A percentile compares a stretch with the other conserved stretches of the same genome.
Conservation (phyloP, 30 jellyfish, hydroid and myxozoan species). For the Hydractinia symbiolongicarpus region DNA sequence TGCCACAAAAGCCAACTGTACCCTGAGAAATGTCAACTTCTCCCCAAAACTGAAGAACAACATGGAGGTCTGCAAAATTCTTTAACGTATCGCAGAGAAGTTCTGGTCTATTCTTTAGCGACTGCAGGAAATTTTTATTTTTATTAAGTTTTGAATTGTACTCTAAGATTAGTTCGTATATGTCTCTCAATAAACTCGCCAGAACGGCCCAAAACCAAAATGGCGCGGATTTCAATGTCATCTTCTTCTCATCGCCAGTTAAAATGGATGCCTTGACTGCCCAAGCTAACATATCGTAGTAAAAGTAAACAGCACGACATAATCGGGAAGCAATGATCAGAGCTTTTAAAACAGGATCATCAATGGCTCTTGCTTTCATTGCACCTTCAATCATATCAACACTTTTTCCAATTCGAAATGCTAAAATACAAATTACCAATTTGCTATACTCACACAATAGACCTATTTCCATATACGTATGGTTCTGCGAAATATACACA, state of each 20-base stretch:
- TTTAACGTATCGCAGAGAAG: conserved; percentile 52
- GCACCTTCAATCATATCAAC: conserved; percentile 89
- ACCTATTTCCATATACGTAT: no score
- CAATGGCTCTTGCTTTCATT: conserved; percentile 40
- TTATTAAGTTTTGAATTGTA: conserved; percentile 23
- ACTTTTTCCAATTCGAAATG: conserved; percentile 81
- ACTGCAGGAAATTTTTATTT: conserved; percentile 26
- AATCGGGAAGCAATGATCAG: conserved; percentile 58
- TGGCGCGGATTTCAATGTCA: conserved; percentile 60
- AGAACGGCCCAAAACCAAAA: conserved; percentile 85
- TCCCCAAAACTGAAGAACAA: conserved; percentile 76
- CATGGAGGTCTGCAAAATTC: conserved; percentile 50
- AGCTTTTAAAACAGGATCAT: conserved; percentile 76
- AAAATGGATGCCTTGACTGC: conserved; percentile 72
- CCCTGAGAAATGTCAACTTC: conserved; percentile 49
- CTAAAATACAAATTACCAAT: conserved; percentile 15
- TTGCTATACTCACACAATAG: neutral
- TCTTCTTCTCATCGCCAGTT: conserved; percentile 56
- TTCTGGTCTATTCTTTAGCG: conserved; percentile 51
- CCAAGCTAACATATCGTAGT: conserved; percentile 77
- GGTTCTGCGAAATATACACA: no score
- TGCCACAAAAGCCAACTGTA: conserved; percentile 67
- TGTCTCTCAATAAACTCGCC: conserved; percentile 56
- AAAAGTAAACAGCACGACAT: conserved; percentile 60
- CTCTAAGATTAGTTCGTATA: conserved; percentile 57